Base-by-base conservation (phyloP, 2,888 invertebrate genomes). In the Falcaria lacertinaria region DNA sequence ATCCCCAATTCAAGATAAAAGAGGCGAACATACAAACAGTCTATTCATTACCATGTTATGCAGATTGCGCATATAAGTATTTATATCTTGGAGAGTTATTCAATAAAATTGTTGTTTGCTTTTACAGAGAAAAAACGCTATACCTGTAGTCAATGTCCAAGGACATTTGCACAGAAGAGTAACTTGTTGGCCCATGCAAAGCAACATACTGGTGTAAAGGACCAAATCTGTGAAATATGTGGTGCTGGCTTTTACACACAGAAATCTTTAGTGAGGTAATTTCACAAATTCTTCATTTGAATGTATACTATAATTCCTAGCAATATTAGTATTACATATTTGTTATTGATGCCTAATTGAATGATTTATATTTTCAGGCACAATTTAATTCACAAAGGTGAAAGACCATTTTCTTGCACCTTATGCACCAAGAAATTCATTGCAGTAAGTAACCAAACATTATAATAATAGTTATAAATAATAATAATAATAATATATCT, bases 211-310 rank as follows among this genome's bases (percentile, higher is more conserved):
- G 89, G 90, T 32, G 61, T 88, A 17, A 89, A 88, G 49, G 90
- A 90, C 56, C 89, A 89, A 32, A 88, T 90, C 50, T 90, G 89
- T 56, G 89, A 89, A 59, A 55, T 90, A 25, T 90, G 89, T 56
- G 89, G 89, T n/a, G 81, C 90, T 32, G 88, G 87, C 1, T 90
- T 89, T 52, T 89, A 87, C 52, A 88, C 85, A 42, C 86, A 84
- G 49, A 89, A 89, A 51, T 89, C 89, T 33, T 74, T 90, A 52
- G 80, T 83, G 47, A 84, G 90, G 90, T 89, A 68, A 50, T 38
- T 22, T 38, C n/a, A n/a, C n/a, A n/a, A n/a, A n/a, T n/a, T n/a
- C n/a, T n/a, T n/a, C n/a, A n/a, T n/a, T n/a, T n/a, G n/a, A n/a
- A n/a, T n/a, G n/a, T 42, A 47, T 11, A 15, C 22, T 14, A 17